These are phyloP conservation scores for Drosophila nikananu DNA, from an alignment of 1,140 invertebrate species.

Conservation along the genomic window DNA sequence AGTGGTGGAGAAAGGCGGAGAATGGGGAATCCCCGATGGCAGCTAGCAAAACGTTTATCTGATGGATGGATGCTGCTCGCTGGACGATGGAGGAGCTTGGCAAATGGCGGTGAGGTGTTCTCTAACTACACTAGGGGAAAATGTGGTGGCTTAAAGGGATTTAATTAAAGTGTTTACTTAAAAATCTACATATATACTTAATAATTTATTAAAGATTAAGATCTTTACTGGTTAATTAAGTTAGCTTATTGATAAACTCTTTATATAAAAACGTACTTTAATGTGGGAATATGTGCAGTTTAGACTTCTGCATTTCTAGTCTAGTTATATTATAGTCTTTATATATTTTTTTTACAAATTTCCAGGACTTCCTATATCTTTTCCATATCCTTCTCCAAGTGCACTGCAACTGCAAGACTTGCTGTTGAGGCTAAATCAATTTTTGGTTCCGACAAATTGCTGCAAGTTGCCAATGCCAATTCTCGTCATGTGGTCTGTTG, in stretches of 20 bases:
- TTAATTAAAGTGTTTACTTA: not conserved
- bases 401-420: not conserved
- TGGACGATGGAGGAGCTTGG: not conserved
- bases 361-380: not conserved
- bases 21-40: slow-evolving; percentile 24
- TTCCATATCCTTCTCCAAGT: not conserved
- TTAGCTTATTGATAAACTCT: not conserved
- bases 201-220: too few species aligned
- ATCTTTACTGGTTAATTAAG: not conserved
- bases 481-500: slow-evolving; percentile 44
- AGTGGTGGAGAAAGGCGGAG: slow-evolving; percentile 17
- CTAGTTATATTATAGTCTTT: too few species aligned
- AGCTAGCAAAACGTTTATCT: slow-evolving; percentile 46
- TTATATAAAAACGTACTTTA: not conserved
- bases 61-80: slow-evolving; percentile 29
- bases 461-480: slow-evolving; percentile 55
- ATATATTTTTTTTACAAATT: not conserved
- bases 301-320: too few species aligned
- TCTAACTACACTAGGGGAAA: slow-evolving; percentile 7
- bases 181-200: not conserved
- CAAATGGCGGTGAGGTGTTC: slow-evolving; percentile 1
- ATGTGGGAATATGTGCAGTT: accelerated
- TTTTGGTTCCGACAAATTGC: slow-evolving; percentile 70
- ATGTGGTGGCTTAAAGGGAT: too few species aligned
- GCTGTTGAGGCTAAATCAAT: slow-evolving; percentile 53